Base-by-base conservation (phyloP, 2,113 vertebrate genomes). In the Ciconia maguari region DNA sequence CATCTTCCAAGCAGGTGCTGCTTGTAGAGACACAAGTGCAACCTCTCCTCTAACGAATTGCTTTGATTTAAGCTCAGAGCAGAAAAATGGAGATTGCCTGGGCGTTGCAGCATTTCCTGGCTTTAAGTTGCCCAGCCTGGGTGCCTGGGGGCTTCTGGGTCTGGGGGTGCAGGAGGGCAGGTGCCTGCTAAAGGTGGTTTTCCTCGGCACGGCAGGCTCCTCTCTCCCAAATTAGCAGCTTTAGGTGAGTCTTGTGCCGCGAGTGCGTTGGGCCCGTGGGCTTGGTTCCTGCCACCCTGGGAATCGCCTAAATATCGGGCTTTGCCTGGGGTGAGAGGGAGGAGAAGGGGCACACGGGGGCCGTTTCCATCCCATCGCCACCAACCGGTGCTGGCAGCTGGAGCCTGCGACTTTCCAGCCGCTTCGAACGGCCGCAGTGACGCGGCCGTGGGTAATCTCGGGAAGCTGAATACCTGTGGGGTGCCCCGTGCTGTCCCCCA, bases 271-370 rank as follows among this genome's bases (percentile, higher is more conserved):
- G 41, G 25, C 36, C 9, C 2, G 0, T 2, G 57, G 26, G 7
- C n/a, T 83, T 19, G 0, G 36, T 18, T 46, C 21, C 30, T 25
- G 57, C 11, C 20, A 11, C 38, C 13, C n/a, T 3, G 20, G 5
- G 3, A 18, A 54, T 32, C 13, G 30, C 38, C 58, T 42, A n/a
- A 27, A 15, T 6, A 10, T 2, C 4, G 4, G 68, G 36, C 46
- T 87, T 42, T 83, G 14, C 51, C 42, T 58, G 60, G 29, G 29
- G 9, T 22, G 16, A 9, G 24, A 16, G 52, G 8, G 3, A 32
- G 22, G 4, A 7, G 17, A 3, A n/a, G 25, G 29, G 34, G 6
- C 3, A 8, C 29, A 3, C 0, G 1, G 26, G 25, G 46, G 15
- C 21, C 7, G 3, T 18, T 48, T 12, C 42, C 58, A 77, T 38